phyloP scores from a whole-genome alignment of 2,888 invertebrate species.

The Agriotes lineatus region DNA sequence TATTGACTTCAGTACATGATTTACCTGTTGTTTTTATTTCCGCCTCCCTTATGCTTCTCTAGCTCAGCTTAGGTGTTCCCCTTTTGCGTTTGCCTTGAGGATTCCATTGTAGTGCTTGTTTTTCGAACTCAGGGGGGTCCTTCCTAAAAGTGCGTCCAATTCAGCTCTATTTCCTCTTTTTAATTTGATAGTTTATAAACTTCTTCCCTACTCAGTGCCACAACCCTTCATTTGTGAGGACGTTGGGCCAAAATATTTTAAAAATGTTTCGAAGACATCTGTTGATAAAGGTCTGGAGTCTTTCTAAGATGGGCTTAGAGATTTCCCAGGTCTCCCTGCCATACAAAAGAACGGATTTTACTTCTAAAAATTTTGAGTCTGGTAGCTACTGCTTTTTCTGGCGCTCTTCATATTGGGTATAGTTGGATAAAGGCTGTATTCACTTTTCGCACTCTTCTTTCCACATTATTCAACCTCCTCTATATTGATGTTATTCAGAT shows the following conservation, averaged over 20 bases:
- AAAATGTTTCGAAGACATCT: neutral
- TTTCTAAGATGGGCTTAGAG: neutral
- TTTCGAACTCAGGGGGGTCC: neutral
- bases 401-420: neutral
- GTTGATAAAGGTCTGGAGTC: neutral
- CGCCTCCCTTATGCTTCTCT: neutral
- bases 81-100: neutral
- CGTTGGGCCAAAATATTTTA: neutral
- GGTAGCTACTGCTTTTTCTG: neutral
- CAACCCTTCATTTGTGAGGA: neutral
- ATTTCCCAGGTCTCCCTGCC: too few relatives aligned
- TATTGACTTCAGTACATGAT: neutral
- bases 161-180: neutral
- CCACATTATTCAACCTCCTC: neutral
- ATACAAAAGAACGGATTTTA: neutral
- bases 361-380: neutral
- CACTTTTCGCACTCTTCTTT: neutral
- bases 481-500: neutral
- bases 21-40: neutral
- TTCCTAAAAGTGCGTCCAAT: neutral
- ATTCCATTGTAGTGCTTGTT: neutral
- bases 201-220: neutral
- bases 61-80: neutral
- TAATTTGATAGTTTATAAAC: constrained; percentile 1
- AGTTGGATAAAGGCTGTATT: neutral